Base-by-base conservation (phyloP, 2,888 invertebrate genomes). In the Cataglyphis rosenhaueri region DNA sequence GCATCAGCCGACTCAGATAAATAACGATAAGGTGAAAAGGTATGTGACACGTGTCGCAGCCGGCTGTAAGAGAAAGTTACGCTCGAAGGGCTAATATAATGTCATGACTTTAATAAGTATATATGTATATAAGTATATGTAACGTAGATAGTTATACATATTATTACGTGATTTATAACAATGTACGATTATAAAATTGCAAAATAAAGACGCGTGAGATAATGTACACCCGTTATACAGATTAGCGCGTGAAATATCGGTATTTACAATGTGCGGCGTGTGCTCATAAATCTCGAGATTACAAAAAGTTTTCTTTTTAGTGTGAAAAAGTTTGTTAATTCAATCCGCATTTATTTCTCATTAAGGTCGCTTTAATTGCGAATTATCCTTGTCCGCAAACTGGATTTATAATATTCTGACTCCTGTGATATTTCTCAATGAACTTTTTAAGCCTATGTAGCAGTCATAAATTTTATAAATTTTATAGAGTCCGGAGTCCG, bases 1-100 rank as follows among this genome's bases (percentile, higher is more conserved):
- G 21, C 62, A 81, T 89, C 84, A 84, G 76, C 78, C 78, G 70
- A 57, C 57, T 48, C 73, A 84, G 86, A 87, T 88, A 88, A 88
- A 88, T 86, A 86, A 87, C 84, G 88, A 88, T 88, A 88, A 88
- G 88, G 48, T 62, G 75, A 65, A 12, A 79, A 73, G 73, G 66
- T 81, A 61, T n/a, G 74, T 57, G 70, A 65, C 64, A 41, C n/a
- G 21, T 10, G 74, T 38, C 61, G 55, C 32, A 12, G n/a, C 12
- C 15, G 55, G 41, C 62, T 81, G 41, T 55, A 78, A 78, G 88
- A 83, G 82, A 88, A 88, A 89, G 89, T 89, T 79, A 64, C 75
- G 52, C 59, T 82, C 74, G 52, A 48, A 68, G 59, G 81, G 68
- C 29, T 84, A 83, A 88, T 76, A 70, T 70, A 81, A 75, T 18